These are phyloP conservation scores for Drosophila imparisetae DNA, from an alignment of 2,888 invertebrate species.

Conservation along the genomic window DNA sequence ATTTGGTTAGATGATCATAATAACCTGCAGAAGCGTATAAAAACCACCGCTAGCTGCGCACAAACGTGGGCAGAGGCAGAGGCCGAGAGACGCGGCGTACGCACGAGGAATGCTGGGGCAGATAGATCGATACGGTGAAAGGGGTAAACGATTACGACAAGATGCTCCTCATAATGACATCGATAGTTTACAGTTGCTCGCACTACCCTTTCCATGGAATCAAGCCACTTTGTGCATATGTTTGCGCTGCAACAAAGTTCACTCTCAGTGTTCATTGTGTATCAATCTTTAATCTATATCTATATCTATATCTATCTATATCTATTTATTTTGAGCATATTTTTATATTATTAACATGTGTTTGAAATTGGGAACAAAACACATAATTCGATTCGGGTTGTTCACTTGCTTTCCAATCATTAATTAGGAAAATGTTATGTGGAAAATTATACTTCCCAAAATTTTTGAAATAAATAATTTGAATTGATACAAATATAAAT, in stretches of 20 bases:
- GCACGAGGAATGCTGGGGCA: background rate
- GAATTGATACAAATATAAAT: background rate
- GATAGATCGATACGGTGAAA: conserved; percentile 6
- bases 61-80: conserved; percentile 11
- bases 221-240: background rate
- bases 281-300: background rate
- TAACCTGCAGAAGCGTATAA: background rate
- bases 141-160: conserved; percentile 41
- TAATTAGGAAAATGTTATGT: background rate
- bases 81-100: conserved; percentile 5
- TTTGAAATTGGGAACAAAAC: background rate
- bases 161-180: conserved; percentile 33
- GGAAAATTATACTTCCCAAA: background rate
- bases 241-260: background rate
- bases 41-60: conserved; percentile 44
- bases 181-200: conserved; percentile 67
- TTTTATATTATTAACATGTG: background rate
- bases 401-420: background rate
- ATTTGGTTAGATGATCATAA: background rate
- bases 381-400: background rate
- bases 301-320: background rate
- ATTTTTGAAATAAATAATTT: background rate
- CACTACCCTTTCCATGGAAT: conserved; percentile 27
- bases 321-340: background rate
- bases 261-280: background rate